phyloP scores from a whole-genome alignment of 2,888 invertebrate genomes.

The Orthosia incerta region DNA sequence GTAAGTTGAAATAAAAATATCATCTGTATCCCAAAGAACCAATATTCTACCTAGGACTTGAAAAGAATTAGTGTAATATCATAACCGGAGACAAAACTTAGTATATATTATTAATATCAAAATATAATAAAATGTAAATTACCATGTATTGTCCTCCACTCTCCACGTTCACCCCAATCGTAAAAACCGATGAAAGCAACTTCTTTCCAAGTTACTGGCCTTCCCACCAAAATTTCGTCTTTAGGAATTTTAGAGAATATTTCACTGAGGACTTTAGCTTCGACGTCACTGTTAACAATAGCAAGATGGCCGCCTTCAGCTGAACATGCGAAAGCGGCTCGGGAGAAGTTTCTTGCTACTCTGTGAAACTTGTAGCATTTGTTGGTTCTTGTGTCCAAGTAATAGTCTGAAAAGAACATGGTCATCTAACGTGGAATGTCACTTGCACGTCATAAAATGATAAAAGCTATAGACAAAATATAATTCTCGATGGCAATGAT shows the following conservation, averaged over 20 bases:
- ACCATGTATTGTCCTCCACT: conserved; percentile 76
- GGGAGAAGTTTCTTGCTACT: conserved; percentile 70
- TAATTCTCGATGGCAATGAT: too few relatives aligned
- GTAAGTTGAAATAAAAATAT: too few relatives aligned
- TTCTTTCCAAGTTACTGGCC: conserved; percentile 54
- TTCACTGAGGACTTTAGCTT: conserved; percentile 67
- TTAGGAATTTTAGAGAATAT: conserved; percentile 66
- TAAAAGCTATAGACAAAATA: too few relatives aligned
- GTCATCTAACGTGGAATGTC: background rate
- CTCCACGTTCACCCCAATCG: conserved; percentile 70
- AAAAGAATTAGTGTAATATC: too few relatives aligned
- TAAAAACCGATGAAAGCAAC: conserved; percentile 69
- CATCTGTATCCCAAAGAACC: too few relatives aligned
- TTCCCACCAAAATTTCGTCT: conserved; percentile 53
- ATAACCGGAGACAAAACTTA: too few relatives aligned
- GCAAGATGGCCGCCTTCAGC: conserved; percentile 77
- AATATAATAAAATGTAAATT: background rate
- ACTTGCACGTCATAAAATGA: background rate
- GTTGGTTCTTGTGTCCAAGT: conserved; percentile 68
- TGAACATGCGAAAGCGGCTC: conserved; percentile 74
- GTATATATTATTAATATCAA: too few relatives aligned
- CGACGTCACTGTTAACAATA: conserved; percentile 75
- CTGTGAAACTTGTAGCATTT: conserved; percentile 80
- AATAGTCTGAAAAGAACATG: conserved; percentile 69
- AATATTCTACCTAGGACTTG: too few relatives aligned